phyloP scores from a whole-genome alignment of 92 coral and sea anemone genomes.

The Epizoanthus stellaris region DNA sequence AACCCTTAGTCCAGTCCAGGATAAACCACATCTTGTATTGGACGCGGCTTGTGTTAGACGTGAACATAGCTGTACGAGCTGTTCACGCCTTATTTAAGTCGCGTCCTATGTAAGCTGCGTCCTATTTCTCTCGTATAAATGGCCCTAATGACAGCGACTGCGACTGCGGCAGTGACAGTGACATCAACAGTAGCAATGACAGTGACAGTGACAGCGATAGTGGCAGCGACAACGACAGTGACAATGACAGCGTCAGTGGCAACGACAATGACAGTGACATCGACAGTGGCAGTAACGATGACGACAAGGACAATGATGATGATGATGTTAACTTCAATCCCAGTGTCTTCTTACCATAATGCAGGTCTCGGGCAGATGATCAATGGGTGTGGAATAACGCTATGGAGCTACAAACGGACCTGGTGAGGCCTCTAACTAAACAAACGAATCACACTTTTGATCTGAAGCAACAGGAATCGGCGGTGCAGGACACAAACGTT shows the following conservation, averaged over 20 bases:
- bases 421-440: not conserved
- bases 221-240: not conserved
- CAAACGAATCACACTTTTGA: not conserved
- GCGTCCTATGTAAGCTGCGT: too few relatives aligned
- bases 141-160: too few relatives aligned
- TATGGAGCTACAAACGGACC: not conserved
- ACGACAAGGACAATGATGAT: not conserved
- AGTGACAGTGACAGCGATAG: not conserved
- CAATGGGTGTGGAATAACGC: not conserved
- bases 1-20: too few relatives aligned
- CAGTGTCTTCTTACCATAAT: not conserved
- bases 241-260: too few relatives aligned
- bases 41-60: too few relatives aligned
- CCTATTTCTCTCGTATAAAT: too few relatives aligned
- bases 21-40: too few relatives aligned
- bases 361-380: not conserved
- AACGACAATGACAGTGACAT: not conserved
- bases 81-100: too few relatives aligned
- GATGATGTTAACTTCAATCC: not conserved
- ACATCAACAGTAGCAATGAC: too few relatives aligned
- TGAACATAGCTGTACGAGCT: too few relatives aligned
- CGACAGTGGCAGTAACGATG: not conserved
- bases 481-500: conserved; percentile 51
- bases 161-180: too few relatives aligned
- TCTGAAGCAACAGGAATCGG: not conserved